phyloP scores from a whole-genome alignment of 2,113 vertebrate genomes.

The Buteo buteo region DNA sequence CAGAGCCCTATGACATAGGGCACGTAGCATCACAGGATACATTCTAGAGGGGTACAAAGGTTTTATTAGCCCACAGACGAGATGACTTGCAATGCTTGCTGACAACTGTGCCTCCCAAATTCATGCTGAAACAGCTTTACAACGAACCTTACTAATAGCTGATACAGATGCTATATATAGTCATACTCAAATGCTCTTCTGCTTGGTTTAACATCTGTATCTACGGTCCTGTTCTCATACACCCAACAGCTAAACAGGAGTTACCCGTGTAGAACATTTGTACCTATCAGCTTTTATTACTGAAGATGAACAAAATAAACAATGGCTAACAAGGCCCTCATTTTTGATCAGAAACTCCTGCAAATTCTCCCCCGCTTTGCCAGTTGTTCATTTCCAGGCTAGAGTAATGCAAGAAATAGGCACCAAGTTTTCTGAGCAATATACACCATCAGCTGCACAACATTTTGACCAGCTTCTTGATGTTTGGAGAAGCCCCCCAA shows the following conservation, averaged over 20 bases:
- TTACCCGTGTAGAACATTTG: too few relatives aligned
- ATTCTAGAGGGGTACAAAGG: background rate
- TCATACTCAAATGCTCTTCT: background rate
- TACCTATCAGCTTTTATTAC: background rate
- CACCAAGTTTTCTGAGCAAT: too few relatives aligned
- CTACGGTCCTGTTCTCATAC: background rate
- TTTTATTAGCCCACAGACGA: background rate
- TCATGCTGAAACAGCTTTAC: background rate
- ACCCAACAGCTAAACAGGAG: background rate
- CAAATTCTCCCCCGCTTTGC: background rate
- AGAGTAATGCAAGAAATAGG: rapidly evolving
- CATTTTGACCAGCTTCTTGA: rapidly evolving
- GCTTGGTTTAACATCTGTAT: background rate
- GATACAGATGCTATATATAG: background rate
- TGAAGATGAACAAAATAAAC: background rate
- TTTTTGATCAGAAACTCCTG: background rate
- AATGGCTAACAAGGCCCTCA: rapidly evolving
- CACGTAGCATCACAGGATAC: background rate
- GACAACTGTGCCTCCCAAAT: background rate
- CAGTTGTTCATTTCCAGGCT: background rate
- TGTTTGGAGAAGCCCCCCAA: background rate
- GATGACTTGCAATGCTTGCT: background rate
- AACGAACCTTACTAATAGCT: background rate
- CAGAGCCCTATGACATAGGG: background rate
- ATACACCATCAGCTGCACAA: rapidly evolving